A percentile compares a stretch with the other conserved stretches of the same genome.
phyloP scores from a whole-genome alignment of 2,888 invertebrate genomes.

The Pristionchus entomophagus region DNA sequence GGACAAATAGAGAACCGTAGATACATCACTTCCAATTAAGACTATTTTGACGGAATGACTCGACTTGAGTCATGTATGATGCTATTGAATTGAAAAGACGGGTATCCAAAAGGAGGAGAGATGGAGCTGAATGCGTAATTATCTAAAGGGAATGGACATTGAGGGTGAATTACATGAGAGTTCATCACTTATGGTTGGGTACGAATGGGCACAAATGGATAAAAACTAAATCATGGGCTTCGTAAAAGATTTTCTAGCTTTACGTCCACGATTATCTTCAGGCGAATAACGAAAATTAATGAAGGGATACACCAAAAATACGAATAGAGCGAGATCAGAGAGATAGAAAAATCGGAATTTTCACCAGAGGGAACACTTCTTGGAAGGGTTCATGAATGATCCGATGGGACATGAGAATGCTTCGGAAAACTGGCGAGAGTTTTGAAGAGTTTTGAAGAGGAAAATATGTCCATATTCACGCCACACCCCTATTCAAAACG shows the following conservation, averaged over 20 bases:
- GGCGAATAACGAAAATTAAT: neutral
- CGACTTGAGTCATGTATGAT: too few relatives aligned
- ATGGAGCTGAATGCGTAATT: neutral
- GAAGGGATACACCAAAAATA: neutral
- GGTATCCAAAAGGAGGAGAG: too few relatives aligned
- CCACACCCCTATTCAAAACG: neutral
- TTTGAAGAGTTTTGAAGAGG: constrained; percentile 9
- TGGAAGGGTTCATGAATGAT: constrained; percentile 27
- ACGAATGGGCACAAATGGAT: neutral
- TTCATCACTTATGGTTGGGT: neutral
- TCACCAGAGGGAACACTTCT: constrained; percentile 31
- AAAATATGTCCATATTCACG: neutral
- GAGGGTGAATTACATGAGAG: neutral
- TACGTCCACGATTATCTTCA: too few relatives aligned
- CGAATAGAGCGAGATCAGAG: too few relatives aligned
- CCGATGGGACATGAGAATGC: constrained; percentile 22
- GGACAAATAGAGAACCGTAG: neutral
- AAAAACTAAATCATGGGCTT: too few relatives aligned
- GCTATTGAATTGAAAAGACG: too few relatives aligned
- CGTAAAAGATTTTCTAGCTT: too few relatives aligned
- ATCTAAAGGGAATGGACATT: neutral
- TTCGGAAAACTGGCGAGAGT: neutral
- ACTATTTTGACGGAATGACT: neutral
- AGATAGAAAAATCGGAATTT: too few relatives aligned
- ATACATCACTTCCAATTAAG: too few relatives aligned